Conservation (phyloP, 2,888 invertebrate species). For the Ormyrus nitidulus region DNA sequence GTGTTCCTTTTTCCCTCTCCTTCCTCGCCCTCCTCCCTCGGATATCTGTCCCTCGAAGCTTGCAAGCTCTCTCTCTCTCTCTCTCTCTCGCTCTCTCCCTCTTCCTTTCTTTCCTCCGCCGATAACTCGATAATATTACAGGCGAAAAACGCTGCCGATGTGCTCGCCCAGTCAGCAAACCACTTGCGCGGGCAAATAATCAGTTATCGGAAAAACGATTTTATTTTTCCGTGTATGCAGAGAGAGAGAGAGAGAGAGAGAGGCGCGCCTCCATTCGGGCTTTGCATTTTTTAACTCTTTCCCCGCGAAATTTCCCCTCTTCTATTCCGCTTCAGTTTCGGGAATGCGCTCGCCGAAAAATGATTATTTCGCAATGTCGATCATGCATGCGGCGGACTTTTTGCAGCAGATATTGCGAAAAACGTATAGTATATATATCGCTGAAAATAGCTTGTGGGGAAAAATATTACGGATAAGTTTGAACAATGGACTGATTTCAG, state of each 20-base stretch:
- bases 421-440: constrained; percentile 16
- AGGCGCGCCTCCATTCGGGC: constrained; percentile 29
- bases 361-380: constrained; percentile 51
- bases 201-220: constrained; percentile 73
- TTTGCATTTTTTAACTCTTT: constrained; percentile 49
- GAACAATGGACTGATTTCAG: constrained; percentile 36
- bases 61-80: constrained; percentile 16
- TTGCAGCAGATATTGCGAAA: constrained; percentile 37
- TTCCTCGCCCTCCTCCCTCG: constrained; percentile 7
- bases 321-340: constrained; percentile 33
- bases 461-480: constrained; percentile 39
- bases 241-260: not conserved
- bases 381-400: constrained; percentile 43
- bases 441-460: constrained; percentile 35
- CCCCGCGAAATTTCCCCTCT: not conserved
- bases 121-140: constrained; percentile 73
- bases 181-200: constrained; percentile 73
- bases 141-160: constrained; percentile 71
- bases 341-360: constrained; percentile 36
- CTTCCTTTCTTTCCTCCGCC: constrained; percentile 58
- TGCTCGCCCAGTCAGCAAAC: constrained; percentile 71
- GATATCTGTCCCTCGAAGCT: constrained; percentile 7
- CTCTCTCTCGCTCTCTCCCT: constrained; percentile 41
- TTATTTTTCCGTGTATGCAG: constrained; percentile 65
- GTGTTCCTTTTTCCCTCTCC: constrained; percentile 54